phyloP scores from a whole-genome alignment of 2,797 vertebrate genomes.

The Synanceia verrucosa region DNA sequence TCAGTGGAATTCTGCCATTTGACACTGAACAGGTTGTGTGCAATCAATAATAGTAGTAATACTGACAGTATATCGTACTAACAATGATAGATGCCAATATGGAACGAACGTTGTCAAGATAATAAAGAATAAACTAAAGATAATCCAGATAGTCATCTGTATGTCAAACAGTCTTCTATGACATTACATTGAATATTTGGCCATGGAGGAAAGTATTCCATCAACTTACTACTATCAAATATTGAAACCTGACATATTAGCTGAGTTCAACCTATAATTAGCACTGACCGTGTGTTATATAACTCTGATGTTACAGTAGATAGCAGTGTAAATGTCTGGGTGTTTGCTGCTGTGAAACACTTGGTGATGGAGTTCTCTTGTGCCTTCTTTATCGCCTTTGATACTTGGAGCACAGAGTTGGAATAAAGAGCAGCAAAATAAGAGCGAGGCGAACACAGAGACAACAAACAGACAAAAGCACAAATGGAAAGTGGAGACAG shows the following conservation, averaged over 20 bases:
- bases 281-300: not conserved
- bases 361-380: conserved; percentile 19
- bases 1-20: not conserved
- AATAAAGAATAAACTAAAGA: not conserved
- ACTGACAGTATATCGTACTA: not conserved
- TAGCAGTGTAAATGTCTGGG: not conserved
- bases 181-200: not conserved
- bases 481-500: conserved; percentile 7
- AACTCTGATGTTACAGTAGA: conserved; percentile 14
- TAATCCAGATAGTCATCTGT: not conserved
- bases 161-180: not conserved
- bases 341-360: conserved; percentile 18
- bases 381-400: conserved; percentile 11
- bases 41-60: not conserved
- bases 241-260: not conserved
- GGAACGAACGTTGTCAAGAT: not conserved
- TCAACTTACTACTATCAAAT: not conserved
- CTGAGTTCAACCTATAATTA: conserved; percentile 1
- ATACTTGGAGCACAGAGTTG: not conserved
- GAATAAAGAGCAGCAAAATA: conserved; percentile 9
- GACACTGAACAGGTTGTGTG: not conserved
- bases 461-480: conserved; percentile 19
- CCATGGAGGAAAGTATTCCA: not conserved
- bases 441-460: not conserved
- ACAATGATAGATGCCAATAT: not conserved